These are phyloP conservation scores for Chaetura pelagica DNA, from an alignment of 2,113 vertebrate species.

Conservation along the genomic window DNA sequence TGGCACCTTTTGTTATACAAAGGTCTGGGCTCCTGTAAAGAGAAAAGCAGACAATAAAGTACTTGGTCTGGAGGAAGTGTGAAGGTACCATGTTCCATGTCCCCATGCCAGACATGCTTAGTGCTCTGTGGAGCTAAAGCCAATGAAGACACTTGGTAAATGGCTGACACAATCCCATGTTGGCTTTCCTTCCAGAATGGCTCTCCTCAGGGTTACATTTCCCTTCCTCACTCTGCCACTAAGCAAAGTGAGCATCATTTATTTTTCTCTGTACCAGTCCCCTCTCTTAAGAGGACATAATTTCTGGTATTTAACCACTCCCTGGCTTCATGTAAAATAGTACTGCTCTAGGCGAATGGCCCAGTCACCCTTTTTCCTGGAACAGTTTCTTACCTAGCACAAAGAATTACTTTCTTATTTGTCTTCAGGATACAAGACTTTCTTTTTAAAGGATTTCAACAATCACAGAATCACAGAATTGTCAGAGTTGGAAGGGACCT, in stretches of 20 bases:
- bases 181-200: background rate
- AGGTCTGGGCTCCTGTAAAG: conserved; percentile 85
- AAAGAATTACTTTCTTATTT: background rate
- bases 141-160: background rate
- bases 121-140: background rate
- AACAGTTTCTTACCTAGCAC: background rate
- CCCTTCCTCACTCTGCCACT: background rate
- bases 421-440: background rate
- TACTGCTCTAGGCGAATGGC: background rate
- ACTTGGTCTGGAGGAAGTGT: background rate
- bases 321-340: background rate
- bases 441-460: background rate
- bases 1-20: conserved; percentile 85
- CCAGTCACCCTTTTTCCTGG: background rate
- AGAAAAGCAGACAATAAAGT: background rate
- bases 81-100: background rate
- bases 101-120: background rate
- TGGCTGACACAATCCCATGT: fast-evolving
- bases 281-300: background rate
- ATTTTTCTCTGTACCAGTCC: background rate
- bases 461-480: too few relatives aligned
- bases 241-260: background rate
- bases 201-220: background rate
- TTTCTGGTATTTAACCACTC: background rate
- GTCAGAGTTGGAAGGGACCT: too few relatives aligned